Conservation (phyloP, 2,888 invertebrate species). For the Podotricha telesiphe region DNA sequence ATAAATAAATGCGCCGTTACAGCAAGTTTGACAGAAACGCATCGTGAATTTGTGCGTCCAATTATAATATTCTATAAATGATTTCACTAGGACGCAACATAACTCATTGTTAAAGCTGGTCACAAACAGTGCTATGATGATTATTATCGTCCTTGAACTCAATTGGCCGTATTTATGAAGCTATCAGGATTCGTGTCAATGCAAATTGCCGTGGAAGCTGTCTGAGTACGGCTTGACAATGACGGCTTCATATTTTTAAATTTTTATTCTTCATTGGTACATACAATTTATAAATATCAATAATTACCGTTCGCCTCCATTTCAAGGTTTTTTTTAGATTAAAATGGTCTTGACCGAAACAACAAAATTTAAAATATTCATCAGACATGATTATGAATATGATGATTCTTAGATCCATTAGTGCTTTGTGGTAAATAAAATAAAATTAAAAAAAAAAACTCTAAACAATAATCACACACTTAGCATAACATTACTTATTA, state of each 20-base stretch:
- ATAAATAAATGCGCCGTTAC: conserved; percentile 20
- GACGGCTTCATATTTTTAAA: conserved; percentile 41
- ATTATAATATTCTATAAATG: conserved; percentile 80
- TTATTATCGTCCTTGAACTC: conserved; percentile 81
- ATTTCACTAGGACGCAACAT: conserved; percentile 77
- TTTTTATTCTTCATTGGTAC: conserved; percentile 33
- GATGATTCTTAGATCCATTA: not conserved
- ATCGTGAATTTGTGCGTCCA: conserved; percentile 66
- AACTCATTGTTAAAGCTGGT: conserved; percentile 81
- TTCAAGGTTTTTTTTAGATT: conserved; percentile 43
- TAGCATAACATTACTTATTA: conserved; percentile 10
- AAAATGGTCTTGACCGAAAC: conserved; percentile 44
- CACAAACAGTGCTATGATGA: conserved; percentile 74
- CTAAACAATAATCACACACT: not conserved
- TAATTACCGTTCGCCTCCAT: conserved; percentile 43
- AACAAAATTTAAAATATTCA: conserved; percentile 9
- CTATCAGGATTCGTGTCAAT: conserved; percentile 80
- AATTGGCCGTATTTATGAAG: conserved; percentile 77
- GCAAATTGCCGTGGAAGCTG: conserved; percentile 70
- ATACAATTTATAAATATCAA: conserved; percentile 37
- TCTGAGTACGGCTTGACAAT: conserved; percentile 61
- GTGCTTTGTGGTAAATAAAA: not conserved
- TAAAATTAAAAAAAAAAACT: not conserved
- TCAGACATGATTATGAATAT: not conserved
- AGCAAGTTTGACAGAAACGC: conserved; percentile 35